Base-by-base conservation (phyloP, 2,888 invertebrate species). In the Lysandra bellargus region DNA sequence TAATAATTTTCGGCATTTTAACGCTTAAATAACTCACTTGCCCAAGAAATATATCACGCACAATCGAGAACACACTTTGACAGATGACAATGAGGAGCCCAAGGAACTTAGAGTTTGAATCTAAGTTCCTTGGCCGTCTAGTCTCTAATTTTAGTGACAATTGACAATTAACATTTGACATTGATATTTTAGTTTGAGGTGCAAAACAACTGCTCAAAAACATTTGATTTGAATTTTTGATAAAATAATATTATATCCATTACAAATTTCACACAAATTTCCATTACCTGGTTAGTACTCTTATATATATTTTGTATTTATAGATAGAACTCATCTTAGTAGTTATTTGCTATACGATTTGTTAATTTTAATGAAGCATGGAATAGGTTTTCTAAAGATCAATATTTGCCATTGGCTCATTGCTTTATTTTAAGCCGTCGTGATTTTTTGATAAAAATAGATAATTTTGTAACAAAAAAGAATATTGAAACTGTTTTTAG, bases 371-470 rank as follows among this genome's bases (percentile, higher is more conserved):
- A 9, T 4, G 49, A 37, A 44, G 44, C 49, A 49, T 49, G 23
- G 49, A 49, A 23, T 14, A 49, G 4, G n/a, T 44, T 75, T 75
- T 49, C 30, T 57, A 14, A 17, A 76, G 76, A 76, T 76, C 53
- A 53, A 33, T 76, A 57, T 76, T 76, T 57, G 76, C 53, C 53
- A 76, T 76, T 30, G 76, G 57, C 53, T 76, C 76, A 76, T 76
- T 30, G 57, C 30, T 76, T 23, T 74, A 74, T 76, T 76, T 76
- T 76, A 57, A 76, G 76, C 44, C 44, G 53, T 75, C 49, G 53
- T 23, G 53, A 75, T 44, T 44, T 74, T 49, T 33, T 76, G 37
- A 73, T 73, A 73, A 73, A 73, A 76, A 33, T 76, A 76, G 76
- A 57, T 44, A 33, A 7, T 69, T 23, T 69, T 69, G 33, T 69